phyloP scores from a whole-genome alignment of 1,140 invertebrate species.

The Trachelipus rathkii region DNA sequence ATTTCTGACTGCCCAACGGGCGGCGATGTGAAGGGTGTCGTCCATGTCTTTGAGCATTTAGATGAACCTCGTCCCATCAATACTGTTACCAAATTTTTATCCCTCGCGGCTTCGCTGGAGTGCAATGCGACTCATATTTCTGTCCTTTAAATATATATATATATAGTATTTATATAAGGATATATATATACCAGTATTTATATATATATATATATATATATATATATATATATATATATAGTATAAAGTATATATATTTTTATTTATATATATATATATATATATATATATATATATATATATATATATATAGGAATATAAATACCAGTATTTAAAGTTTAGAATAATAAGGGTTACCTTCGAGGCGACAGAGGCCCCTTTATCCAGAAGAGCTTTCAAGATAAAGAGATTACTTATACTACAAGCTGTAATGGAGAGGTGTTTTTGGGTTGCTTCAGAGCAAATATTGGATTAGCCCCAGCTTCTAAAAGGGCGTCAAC shows the following conservation, averaged over 20 bases:
- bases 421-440: slow-evolving; percentile 53
- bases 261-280: too few relatives aligned
- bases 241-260: too few relatives aligned
- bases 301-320: too few relatives aligned
- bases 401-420: slow-evolving; percentile 51
- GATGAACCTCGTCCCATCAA: slow-evolving; percentile 25
- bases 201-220: too few relatives aligned
- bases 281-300: too few relatives aligned
- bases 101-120: slow-evolving; percentile 36
- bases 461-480: slow-evolving; percentile 34
- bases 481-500: slow-evolving; percentile 36
- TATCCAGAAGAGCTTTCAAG: slow-evolving; percentile 49
- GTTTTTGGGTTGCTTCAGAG: slow-evolving; percentile 51
- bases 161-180: too few relatives aligned
- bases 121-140: slow-evolving; percentile 28
- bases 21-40: slow-evolving; percentile 37
- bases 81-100: slow-evolving; percentile 37
- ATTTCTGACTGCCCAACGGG: slow-evolving; percentile 27
- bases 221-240: too few relatives aligned
- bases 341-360: too few relatives aligned
- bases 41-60: slow-evolving; percentile 30
- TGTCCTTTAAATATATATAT: slow-evolving; percentile 27
- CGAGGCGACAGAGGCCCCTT: slow-evolving; percentile 45
- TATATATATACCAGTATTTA: too few relatives aligned
- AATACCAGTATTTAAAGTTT: too few relatives aligned